Evolutionary conservation across 2,113 vertebrate genomes (phyloP), one percentile per base, ranked within the genome.

Genomic region (Orthochromis malagaraziensis): DNA sequence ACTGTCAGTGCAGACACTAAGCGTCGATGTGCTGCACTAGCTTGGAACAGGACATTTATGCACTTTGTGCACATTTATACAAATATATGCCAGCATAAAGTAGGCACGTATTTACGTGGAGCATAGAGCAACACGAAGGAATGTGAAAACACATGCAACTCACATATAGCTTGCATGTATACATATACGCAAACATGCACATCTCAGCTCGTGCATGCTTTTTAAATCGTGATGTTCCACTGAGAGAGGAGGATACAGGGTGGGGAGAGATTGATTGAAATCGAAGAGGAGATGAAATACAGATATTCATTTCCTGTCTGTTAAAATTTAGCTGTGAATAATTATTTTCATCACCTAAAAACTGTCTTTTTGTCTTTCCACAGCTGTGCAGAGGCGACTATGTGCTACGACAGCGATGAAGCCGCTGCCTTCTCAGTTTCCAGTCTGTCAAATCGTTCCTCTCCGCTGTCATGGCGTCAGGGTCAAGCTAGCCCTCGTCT

Each of bases 401-500:
- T 93, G 84, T 98, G 97, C 95, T 99, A 99, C 0, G 98, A 99
- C 96, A 98, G 98, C 0, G 98, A 99, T 0, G 98, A 99, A 14
- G 97, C 98, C 84, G 98, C 98, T 47, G 93, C 97, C 1, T 97
- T 97, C 87, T 98, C 98, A 1, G 92, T 99, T 47, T 98, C 98
- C 92, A 99, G 98, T 87, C 93, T 98, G 11, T 99, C 98, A 70
- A 99, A 98, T 91, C 97, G 98, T 88, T 99, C 98, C 1, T 99
- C 98, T 1, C 98, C 98, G 0, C 93, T 99, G 31, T 99, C 98
- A 4, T 99, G 98, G 98, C 98, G 97, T 87, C 98, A 99, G 0
- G 98, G 98, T 80, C 98, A 99, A 91, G 97, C 98, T 7, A 99
- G 98, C 89, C 98, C 98, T 0, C 97, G 98, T 10, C 96, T 99